Conservation (phyloP, 2,888 invertebrate genomes). For the Apotomis turbidana region DNA sequence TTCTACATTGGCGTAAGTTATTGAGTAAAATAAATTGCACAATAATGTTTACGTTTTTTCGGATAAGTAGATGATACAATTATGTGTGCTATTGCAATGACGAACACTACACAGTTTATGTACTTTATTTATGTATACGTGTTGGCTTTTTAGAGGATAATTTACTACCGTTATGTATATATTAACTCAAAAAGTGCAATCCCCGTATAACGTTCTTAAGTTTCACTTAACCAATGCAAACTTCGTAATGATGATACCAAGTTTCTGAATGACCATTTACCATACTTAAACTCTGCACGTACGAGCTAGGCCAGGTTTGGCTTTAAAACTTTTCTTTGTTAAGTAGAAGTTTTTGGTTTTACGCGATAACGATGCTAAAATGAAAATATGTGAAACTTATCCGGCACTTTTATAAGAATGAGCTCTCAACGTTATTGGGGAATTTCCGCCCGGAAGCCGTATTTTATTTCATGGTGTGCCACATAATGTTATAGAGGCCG, state of each 20-base stretch:
- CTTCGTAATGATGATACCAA: constrained; percentile 27
- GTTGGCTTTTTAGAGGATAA: too few species aligned
- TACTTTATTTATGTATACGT: too few species aligned
- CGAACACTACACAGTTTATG: too few species aligned
- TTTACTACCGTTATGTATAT: too few species aligned
- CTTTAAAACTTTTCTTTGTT: constrained; percentile 24
- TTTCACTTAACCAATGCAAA: constrained; percentile 5
- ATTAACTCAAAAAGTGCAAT: not conserved
- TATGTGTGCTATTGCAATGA: too few species aligned
- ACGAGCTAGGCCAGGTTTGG: constrained; percentile 4
- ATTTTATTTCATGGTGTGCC: constrained; percentile 23
- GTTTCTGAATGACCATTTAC: constrained; percentile 24
- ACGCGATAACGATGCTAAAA: constrained; percentile 23
- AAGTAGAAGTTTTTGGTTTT: constrained; percentile 17
- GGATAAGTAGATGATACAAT: too few species aligned
- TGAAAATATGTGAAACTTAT: constrained; percentile 21
- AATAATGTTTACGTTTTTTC: too few species aligned
- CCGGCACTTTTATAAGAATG: constrained; percentile 19
- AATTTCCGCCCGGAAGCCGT: constrained; percentile 22
- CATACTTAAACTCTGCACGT: constrained; percentile 18
- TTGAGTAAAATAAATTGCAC: too few species aligned
- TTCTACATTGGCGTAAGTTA: too few species aligned
- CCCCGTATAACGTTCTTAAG: not conserved
- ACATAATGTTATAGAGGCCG: constrained; percentile 5
- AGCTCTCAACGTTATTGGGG: constrained; percentile 29